phyloP scores from a whole-genome alignment of 2,888 invertebrate genomes.

The Melieria omissa region DNA sequence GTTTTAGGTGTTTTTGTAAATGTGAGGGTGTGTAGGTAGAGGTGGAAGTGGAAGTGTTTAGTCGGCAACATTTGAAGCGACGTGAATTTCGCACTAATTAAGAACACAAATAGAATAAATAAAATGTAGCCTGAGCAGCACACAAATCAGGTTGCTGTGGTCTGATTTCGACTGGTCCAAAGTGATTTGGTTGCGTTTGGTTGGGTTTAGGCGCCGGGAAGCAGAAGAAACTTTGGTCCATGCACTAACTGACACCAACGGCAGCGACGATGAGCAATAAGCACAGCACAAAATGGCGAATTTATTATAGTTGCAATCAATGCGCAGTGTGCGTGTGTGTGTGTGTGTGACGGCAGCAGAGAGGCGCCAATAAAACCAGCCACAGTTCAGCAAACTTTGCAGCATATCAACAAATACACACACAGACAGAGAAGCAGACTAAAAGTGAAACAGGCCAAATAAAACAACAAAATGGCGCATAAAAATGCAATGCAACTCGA shows the following conservation, averaged over 20 bases:
- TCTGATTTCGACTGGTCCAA: no score
- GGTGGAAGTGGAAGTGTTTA: background rate
- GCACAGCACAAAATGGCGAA: background rate
- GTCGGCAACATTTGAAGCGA: constrained; percentile 19
- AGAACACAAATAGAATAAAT: constrained; percentile 19
- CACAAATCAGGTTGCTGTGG: no score
- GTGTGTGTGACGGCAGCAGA: no score
- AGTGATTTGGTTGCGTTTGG: no score
- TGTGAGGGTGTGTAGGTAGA: background rate
- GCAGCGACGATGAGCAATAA: background rate
- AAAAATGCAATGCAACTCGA: no score
- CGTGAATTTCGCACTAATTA: constrained; percentile 35
- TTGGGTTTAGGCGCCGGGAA: background rate
- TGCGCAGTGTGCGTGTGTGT: no score
- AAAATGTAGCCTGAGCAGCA: background rate
- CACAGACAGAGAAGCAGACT: background rate
- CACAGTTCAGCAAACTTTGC: constrained; percentile 22
- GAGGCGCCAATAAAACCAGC: background rate
- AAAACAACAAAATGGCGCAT: no score
- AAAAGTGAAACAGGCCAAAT: background rate
- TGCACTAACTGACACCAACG: background rate
- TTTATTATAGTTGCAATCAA: constrained; percentile 7
- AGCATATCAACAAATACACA: background rate
- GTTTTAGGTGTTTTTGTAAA: background rate
- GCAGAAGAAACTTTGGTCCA: background rate